Base-by-base conservation (phyloP, 2,113 vertebrate species). In the Pteruthius melanotis region DNA sequence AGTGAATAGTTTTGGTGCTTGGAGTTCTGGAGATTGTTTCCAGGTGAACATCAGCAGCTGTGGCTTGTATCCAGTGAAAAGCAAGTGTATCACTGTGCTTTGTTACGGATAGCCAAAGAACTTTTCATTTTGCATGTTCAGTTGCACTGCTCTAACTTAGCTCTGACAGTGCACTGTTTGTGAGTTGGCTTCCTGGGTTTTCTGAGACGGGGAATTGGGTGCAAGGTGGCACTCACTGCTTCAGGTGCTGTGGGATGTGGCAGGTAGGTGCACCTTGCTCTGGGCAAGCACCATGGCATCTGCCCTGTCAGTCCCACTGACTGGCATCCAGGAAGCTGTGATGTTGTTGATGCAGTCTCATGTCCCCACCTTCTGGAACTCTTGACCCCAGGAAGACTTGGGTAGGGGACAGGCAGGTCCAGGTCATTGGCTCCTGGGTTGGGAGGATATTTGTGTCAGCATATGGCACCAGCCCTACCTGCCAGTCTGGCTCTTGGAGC, bases 261-360 rank as follows among this genome's bases (percentile, higher is more conserved):
- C 49, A 60, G n/a, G 39, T 33, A 52, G 54, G 21, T 54, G 7
- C 19, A 12, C n/a, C n/a, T 20, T 69, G 47, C 44, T 52, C 13
- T 78, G 69, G 39, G 40, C 44, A 45, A 63, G 35, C 37, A 50
- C 37, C 5, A 0, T 26, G 60, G 17, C 27, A 22, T 52, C 27
- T 2, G 1, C 11, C 5, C 33, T 3, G 40, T 42, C 40, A 44
- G 42, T 44, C 42, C 42, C 2, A 1, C 49, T 66, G 61, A 20
- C 11, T 33, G 61, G 42, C 42, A 9, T 52, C 28, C 53, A 47
- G 28, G 60, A 71, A 63, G 27, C 39, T 59, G 1, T 56, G 39
- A 17, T 56, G 44, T 30, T 28, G 24, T 13, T 57, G 61, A 6
- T 78, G 18, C 2, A 1, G 19, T 52, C 49, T 72, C 0, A 0